These are phyloP conservation scores for Brachionus paranguensis DNA, from an alignment of 1,140 invertebrate species.

Conservation along the genomic window DNA sequence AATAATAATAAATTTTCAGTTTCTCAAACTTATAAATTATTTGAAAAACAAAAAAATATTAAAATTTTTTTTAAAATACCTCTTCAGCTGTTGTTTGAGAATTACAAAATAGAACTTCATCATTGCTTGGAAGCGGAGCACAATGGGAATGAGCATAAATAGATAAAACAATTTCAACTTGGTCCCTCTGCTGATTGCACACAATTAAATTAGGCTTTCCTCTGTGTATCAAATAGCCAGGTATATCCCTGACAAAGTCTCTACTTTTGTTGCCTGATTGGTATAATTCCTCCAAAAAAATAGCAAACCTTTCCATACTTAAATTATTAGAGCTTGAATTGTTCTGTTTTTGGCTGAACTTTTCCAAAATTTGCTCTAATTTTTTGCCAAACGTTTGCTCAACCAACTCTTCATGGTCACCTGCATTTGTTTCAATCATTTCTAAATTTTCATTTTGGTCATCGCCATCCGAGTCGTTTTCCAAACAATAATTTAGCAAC, in stretches of 20 bases:
- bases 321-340: neutral
- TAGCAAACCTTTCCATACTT: neutral
- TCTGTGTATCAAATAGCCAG: slow-evolving; percentile 39
- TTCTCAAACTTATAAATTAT: too few species aligned
- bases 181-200: slow-evolving; percentile 45
- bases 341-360: neutral
- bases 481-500: neutral
- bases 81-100: neutral
- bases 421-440: neutral
- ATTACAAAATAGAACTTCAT: slow-evolving; percentile 52
- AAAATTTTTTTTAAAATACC: neutral
- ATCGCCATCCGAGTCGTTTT: neutral
- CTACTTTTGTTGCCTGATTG: neutral
- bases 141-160: neutral
- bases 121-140: slow-evolving; percentile 44
- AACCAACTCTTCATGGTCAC: neutral
- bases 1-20: too few species aligned
- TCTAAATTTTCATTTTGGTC: neutral
- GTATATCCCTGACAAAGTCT: neutral
- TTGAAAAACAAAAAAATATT: too few species aligned
- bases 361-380: neutral
- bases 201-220: slow-evolving; percentile 47
- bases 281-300: neutral
- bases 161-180: neutral
- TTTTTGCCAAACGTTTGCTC: neutral